Evolutionary conservation across 2,797 vertebrate genomes (phyloP), one percentile per base, ranked within the genome.

Genomic region (Steatocranus sp.): DNA sequence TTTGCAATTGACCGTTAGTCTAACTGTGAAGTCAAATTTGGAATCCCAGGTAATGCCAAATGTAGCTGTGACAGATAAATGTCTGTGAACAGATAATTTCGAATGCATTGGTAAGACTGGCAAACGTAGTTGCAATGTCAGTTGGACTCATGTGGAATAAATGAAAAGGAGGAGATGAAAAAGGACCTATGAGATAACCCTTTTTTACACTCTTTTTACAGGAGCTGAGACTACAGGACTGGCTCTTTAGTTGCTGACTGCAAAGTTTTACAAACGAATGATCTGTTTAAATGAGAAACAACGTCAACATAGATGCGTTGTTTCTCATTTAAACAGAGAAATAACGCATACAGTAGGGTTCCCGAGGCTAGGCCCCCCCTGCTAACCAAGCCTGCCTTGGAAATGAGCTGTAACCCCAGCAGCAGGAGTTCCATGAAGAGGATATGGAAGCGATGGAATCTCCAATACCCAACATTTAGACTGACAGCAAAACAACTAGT

Each of bases 281-380:
- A 25, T 38, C 7, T 23, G 12, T 38, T 66, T 66, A 9, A 23
- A 66, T 63, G 34, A 20, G 12, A 23, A 41, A 10, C 34, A 66
- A 41, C 3, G 1, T 0, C 34, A 38, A 15, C 5, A 66, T 9
- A 4, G 3, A 38, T 14, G 3, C 1, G 12, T 23, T 23, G 2
- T 32, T 58, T 58, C 54, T 58, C 27, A 58, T 58, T 58, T 1
- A 32, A 58, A 58, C 27, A 32, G 54, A 56, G 53, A 56, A 0
- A 10, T 30, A 56, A 30, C 3, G 0, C 25, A 56, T 56, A 17
- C 27, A 56, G 25, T 30, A 18, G 25, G 25, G 53, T 30, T 56
- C 53, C 27, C 5, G 8, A 30, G 25, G 53, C 53, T 56, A 56
- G 25, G 3, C 15, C 25, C 25, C 53, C 25, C 25, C 3, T 36